A percentile compares a stretch with the other conserved stretches of the same genome.
Conservation (phyloP, 1,140 invertebrate genomes). For the Spodoptera frugiperda region DNA sequence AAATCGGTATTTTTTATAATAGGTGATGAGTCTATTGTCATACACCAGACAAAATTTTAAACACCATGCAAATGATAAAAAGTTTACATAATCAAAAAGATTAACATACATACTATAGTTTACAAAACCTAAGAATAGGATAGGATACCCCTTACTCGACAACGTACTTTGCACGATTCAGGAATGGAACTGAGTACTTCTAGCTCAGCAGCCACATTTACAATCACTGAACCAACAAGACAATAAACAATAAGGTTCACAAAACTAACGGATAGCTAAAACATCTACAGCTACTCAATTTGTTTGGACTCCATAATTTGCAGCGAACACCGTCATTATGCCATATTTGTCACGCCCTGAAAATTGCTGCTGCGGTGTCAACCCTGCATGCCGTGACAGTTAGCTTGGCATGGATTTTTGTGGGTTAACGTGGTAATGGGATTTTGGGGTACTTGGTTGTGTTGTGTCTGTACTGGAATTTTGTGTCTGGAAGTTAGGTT, state of each 20-base stretch:
- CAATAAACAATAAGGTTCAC: conserved; percentile 35
- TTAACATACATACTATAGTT: too few species aligned
- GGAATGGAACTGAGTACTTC: too few species aligned
- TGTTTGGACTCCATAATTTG: conserved; percentile 25
- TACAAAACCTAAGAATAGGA: too few species aligned
- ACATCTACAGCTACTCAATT: conserved; percentile 7
- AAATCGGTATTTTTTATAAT: too few species aligned
- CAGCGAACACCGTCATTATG: conserved; percentile 16
- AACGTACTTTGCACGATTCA: too few species aligned
- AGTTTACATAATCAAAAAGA: too few species aligned
- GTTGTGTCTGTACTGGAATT: neutral
- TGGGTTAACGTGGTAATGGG: conserved; percentile 38
- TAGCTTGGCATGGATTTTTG: conserved; percentile 38
- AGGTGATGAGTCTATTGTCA: too few species aligned
- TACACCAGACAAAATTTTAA: too few species aligned
- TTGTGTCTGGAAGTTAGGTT: too few species aligned
- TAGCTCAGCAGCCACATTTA: neutral
- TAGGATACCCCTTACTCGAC: too few species aligned
- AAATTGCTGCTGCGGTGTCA: conserved; percentile 33
- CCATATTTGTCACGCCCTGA: conserved; percentile 41
- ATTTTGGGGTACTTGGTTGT: neutral
- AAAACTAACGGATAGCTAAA: conserved; percentile 27
- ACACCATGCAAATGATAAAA: too few species aligned
- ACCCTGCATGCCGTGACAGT: conserved; percentile 26
- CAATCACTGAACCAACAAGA: neutral